Evolutionary conservation across 2,888 invertebrate genomes (phyloP).

Genomic region (Xestia xanthographa): DNA sequence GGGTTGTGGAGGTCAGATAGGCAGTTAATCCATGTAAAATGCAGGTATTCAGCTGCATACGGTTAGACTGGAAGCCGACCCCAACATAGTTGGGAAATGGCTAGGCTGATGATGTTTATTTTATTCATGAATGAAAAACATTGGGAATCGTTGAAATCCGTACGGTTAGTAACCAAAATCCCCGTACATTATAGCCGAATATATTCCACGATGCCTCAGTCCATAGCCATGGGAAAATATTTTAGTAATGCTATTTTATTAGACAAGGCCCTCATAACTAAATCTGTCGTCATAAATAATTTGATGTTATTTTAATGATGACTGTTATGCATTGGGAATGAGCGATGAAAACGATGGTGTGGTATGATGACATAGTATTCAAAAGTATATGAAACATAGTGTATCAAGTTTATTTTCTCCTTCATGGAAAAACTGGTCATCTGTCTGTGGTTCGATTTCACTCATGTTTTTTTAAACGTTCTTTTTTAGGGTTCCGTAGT

Average conservation of each 20-base stretch:
- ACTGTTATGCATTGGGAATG: slow-evolving; percentile 28
- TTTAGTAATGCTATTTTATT: slow-evolving; percentile 62
- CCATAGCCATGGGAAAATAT: slow-evolving; percentile 50
- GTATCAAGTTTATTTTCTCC: neutral
- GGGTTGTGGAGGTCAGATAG: no score
- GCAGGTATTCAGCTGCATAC: no score
- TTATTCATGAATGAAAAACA: neutral
- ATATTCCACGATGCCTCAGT: slow-evolving; percentile 34
- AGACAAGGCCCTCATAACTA: slow-evolving; percentile 49
- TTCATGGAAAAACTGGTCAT: neutral
- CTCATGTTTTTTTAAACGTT: no score
- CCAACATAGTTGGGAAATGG: neutral
- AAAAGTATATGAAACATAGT: slow-evolving; percentile 5
- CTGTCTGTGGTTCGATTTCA: neutral
- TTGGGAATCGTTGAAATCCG: slow-evolving; percentile 11
- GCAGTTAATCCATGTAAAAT: no score
- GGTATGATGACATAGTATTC: neutral
- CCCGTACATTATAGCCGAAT: slow-evolving; percentile 13
- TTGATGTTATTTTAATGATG: slow-evolving; percentile 40
- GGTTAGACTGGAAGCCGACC: neutral
- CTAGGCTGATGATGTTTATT: neutral
- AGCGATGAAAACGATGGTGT: slow-evolving; percentile 37
- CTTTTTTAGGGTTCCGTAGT: no score
- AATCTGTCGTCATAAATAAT: slow-evolving; percentile 55
- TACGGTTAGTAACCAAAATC: slow-evolving; percentile 11